A percentile compares a stretch with the other conserved stretches of the same genome.
phyloP scores from a whole-genome alignment of 2,113 vertebrate species.

The Tachysurus fulvidraco region DNA sequence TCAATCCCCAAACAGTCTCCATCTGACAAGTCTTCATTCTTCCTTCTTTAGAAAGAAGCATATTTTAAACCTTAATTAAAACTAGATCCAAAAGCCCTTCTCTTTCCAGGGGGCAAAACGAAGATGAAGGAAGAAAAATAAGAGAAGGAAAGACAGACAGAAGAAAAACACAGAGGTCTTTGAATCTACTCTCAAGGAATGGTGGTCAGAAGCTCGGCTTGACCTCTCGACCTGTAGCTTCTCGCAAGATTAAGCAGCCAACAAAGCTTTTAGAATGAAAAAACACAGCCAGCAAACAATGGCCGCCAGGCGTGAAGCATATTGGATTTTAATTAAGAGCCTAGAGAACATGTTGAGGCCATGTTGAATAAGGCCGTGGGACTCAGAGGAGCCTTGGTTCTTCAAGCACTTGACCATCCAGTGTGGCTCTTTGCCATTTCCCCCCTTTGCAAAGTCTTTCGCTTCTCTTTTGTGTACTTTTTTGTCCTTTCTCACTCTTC shows the following conservation, averaged over 20 bases:
- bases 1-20: conserved; percentile 51
- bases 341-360: conserved; percentile 66
- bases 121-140: conserved; percentile 42
- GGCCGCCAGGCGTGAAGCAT: conserved; percentile 73
- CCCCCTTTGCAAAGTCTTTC: conserved; percentile 32
- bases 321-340: conserved; percentile 81
- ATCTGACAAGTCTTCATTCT: conserved; percentile 66
- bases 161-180: conserved; percentile 36
- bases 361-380: conserved; percentile 70
- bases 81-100: conserved; percentile 63
- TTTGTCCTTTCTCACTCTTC: conserved; percentile 15
- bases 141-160: background rate
- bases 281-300: conserved; percentile 75
- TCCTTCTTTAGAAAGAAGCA: conserved; percentile 67
- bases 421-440: conserved; percentile 6
- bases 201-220: conserved; percentile 62
- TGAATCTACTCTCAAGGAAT: conserved; percentile 50
- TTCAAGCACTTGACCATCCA: conserved; percentile 19
- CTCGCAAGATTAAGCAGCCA: conserved; percentile 76
- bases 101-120: conserved; percentile 64
- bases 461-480: conserved; percentile 31
- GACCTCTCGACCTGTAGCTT: conserved; percentile 76
- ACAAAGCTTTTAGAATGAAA: conserved; percentile 71
- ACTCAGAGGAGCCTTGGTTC: conserved; percentile 23
- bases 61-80: conserved; percentile 82